Evolutionary conservation across 2,888 invertebrate genomes (phyloP), one percentile per base, ranked within the genome.

Genomic region (Pristionchus japonicus): DNA sequence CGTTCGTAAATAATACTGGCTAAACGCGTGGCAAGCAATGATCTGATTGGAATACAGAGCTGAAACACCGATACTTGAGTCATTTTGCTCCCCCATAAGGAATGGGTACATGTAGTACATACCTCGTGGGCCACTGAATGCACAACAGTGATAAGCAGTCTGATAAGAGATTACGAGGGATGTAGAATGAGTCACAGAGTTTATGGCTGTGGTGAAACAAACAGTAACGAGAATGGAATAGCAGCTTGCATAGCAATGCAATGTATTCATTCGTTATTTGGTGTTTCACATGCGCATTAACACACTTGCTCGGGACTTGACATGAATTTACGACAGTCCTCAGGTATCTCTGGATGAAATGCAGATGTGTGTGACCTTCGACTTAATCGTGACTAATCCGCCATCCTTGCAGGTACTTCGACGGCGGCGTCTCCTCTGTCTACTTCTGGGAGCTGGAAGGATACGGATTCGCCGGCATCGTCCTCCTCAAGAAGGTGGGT

Each of bases 401-500:
- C 47, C 31, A 61, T 57, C 37, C n/a, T n/a, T 52, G 83, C 31
- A 95, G 95, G 97, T 99, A 99, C 95, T 99, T 98, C 95, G 99
- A 99, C 95, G 99, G 99, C 88, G 99, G 99, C 1, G 98, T 99
- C 0, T 99, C 99, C 31, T 99, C 99, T 11, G 99, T 99, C 6
- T 99, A 99, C 95, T 96, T 99, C 91, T 99, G 99, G 99, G 99
- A 99, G 94, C 96, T 99, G 95, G 99, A 99, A 91, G 99, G 99
- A 7, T 95, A 95, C 91, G 99, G 99, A 9, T 99, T 99, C 96
- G 99, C 96, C 96, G 98, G 98, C 92, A 99, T 98, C 67, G 98
- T 99, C 94, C 96, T 99, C 93, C 99, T 99, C 94, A 99, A 99
- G 95, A 99, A 99, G 95, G 98, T 98, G 9, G 40, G 17, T 27